Evolutionary conservation across 1,140 invertebrate genomes (phyloP).

Genomic region (roundworm (Caenorhabditis elegans)): WBcel235 BX284602.5:5053501-5054000

Average conservation of each 20-base stretch:
- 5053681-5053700: not conserved
- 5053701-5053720: slow-evolving; percentile 10
- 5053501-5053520: not conserved
- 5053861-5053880: slow-evolving; percentile 20
- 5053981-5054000: too few relatives aligned
- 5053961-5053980: too few relatives aligned
- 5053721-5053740: not conserved
- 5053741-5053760: not conserved
- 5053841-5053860: not conserved
- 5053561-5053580: slow-evolving; percentile 35
- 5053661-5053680: not conserved
- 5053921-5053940: too few relatives aligned
- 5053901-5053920: not conserved
- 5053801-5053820: slow-evolving; percentile 7
- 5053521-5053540: slow-evolving; percentile 1
- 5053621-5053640: not conserved
- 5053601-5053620: not conserved
- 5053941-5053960: too few relatives aligned
- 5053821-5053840: not conserved
- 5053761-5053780: not conserved
- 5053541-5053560: slow-evolving; percentile 14
- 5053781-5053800: not conserved
- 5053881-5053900: not conserved
- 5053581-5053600: slow-evolving; percentile 32
- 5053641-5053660: slow-evolving; percentile 12